Evolutionary conservation across 2,113 vertebrate species (phyloP).

Genomic region (Vulpes lagopus): DNA sequence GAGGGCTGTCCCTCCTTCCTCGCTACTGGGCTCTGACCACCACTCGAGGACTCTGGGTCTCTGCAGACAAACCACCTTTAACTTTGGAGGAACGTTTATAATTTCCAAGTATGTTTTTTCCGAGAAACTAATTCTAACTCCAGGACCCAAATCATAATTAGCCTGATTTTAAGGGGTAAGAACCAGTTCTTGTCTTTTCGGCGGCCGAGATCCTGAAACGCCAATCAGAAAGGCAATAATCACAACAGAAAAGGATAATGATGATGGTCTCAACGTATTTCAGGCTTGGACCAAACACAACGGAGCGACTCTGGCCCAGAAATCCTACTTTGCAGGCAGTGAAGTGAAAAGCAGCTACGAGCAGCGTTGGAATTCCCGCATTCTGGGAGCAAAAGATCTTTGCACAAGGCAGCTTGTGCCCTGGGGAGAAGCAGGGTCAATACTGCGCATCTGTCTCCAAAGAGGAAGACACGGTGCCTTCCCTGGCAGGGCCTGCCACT

Average conservation of each 20-base stretch:
- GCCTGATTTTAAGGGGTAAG: neutral
- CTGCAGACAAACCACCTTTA: neutral
- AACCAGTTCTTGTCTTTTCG: neutral
- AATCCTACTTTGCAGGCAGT: neutral
- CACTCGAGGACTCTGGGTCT: neutral
- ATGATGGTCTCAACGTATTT: neutral
- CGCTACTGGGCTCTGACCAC: neutral
- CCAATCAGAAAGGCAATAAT: neutral
- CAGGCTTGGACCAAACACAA: neutral
- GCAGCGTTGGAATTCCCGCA: no score
- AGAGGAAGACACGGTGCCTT: neutral
- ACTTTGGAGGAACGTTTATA: neutral
- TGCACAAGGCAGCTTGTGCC: neutral
- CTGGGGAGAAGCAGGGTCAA: neutral
- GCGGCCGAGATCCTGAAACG: neutral
- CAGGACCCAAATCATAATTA: neutral
- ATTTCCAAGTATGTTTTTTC: neutral
- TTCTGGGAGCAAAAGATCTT: neutral
- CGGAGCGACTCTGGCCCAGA: neutral
- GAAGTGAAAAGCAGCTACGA: neutral
- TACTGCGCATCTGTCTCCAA: neutral
- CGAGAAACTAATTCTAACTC: neutral
- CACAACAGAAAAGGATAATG: neutral
- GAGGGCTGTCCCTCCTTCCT: accelerated
- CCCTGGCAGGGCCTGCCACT: neutral